Evolutionary conservation across 2,888 invertebrate species (phyloP).

Genomic region (Drosophila aldrichi): DNA sequence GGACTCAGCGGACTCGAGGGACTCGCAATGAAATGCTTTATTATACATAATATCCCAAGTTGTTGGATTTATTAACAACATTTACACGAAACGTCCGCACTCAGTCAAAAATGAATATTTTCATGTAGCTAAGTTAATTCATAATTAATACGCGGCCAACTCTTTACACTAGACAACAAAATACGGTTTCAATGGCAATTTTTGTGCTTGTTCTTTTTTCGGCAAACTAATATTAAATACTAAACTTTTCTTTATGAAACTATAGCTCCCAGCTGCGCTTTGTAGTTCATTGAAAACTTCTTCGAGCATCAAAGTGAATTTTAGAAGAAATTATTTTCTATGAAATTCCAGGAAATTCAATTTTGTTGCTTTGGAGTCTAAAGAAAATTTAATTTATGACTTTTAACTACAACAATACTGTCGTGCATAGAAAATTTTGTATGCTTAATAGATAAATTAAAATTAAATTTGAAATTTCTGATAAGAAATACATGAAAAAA

Average conservation of each 20-base stretch:
- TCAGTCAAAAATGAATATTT: neutral
- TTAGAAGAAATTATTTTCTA: neutral
- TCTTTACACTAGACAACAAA: neutral
- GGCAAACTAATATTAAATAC: neutral
- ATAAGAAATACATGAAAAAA: too few relatives aligned
- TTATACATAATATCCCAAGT: slow-evolving; percentile 45
- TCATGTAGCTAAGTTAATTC: neutral
- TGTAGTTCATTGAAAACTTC: neutral
- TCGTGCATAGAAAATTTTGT: neutral
- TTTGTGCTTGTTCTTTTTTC: neutral
- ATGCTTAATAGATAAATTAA: neutral
- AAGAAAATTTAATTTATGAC: neutral
- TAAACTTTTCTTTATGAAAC: too few relatives aligned
- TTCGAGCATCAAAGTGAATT: neutral
- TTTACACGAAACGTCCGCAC: neutral
- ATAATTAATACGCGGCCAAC: slow-evolving; percentile 2
- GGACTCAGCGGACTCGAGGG: slow-evolving; percentile 49
- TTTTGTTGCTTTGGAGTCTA: neutral
- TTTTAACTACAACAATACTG: neutral
- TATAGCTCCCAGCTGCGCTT: too few relatives aligned
- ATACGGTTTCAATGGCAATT: neutral
- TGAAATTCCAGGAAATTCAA: neutral
- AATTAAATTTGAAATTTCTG: too few relatives aligned
- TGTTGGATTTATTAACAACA: slow-evolving; percentile 35
- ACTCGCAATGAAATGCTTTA: slow-evolving; percentile 58